Percentiles rank a stretch among this genome's conserved stretches.
These are phyloP conservation scores for Stegodyphus mimosarum DNA, from an alignment of 1,140 invertebrate species.

Conservation along the genomic window DNA sequence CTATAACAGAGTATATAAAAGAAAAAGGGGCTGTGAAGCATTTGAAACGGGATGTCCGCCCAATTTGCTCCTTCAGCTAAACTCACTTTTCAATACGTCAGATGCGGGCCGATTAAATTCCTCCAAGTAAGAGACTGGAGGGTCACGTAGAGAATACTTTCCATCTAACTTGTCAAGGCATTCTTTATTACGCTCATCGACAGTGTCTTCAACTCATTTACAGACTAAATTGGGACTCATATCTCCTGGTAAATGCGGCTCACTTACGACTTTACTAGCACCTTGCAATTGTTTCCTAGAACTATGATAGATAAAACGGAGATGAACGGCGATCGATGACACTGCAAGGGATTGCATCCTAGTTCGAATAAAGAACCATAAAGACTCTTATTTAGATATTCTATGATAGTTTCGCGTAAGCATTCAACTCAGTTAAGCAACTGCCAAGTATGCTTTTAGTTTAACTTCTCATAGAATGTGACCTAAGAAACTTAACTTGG, in stretches of 20 bases:
- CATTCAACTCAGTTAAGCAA: too few species aligned
- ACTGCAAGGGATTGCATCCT: neutral
- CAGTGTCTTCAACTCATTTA: conserved; percentile 38
- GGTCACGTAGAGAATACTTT: neutral
- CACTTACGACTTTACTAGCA: conserved; percentile 44
- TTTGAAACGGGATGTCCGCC: neutral
- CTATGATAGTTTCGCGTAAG: too few species aligned
- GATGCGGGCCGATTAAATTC: conserved; percentile 48
- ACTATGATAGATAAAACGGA: conserved; percentile 31
- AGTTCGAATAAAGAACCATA: too few species aligned
- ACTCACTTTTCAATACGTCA: neutral
- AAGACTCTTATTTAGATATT: too few species aligned
- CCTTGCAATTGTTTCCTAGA: conserved; percentile 25
- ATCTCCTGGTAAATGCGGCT: conserved; percentile 35
- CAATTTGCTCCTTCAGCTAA: conserved; percentile 31
- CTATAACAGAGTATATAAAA: too few species aligned
- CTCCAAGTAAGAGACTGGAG: neutral
- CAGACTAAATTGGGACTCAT: conserved; percentile 50
- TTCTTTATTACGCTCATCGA: conserved; percentile 30
- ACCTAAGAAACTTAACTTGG: too few species aligned
- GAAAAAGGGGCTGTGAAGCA: neutral
- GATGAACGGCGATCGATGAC: neutral
- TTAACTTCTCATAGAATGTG: too few species aligned
- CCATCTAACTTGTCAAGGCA: conserved; percentile 19
- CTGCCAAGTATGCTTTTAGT: too few species aligned